These are phyloP conservation scores for Gallinago undulata DNA, from an alignment of 2,113 vertebrate species.

Conservation along the genomic window DNA sequence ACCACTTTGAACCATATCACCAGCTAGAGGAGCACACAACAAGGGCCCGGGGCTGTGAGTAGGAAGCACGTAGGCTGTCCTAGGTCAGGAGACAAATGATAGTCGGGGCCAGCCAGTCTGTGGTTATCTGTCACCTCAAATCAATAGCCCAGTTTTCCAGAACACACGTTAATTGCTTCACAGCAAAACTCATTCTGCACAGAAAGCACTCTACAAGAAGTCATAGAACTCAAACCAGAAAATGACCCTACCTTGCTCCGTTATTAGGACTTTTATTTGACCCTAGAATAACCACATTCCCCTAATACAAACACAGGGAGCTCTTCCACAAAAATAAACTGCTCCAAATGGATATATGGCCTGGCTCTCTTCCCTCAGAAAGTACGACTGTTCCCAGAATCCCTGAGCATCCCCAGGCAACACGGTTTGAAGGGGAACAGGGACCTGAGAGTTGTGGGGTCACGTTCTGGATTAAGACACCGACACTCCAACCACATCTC, in stretches of 20 bases:
- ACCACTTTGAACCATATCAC: neutral
- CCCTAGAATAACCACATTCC: neutral
- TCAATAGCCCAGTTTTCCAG: neutral
- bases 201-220: neutral
- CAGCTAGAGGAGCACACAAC: neutral
- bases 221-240: neutral
- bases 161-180: conserved; percentile 14
- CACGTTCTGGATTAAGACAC: neutral
- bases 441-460: too few relatives aligned
- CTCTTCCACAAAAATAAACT: neutral
- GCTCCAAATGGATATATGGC: rapidly evolving
- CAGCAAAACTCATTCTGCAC: conserved; percentile 3
- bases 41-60: neutral
- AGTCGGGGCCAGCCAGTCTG: neutral
- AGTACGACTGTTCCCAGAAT: neutral
- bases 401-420: neutral
- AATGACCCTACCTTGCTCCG: neutral
- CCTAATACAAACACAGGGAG: neutral
- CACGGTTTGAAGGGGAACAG: neutral
- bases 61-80: neutral
- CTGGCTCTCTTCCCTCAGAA: neutral
- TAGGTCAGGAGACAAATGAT: neutral
- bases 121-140: neutral
- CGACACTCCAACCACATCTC: neutral
- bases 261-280: neutral